Conservation (phyloP, 2,888 invertebrate species). For the Helobdella robusta region DNA sequence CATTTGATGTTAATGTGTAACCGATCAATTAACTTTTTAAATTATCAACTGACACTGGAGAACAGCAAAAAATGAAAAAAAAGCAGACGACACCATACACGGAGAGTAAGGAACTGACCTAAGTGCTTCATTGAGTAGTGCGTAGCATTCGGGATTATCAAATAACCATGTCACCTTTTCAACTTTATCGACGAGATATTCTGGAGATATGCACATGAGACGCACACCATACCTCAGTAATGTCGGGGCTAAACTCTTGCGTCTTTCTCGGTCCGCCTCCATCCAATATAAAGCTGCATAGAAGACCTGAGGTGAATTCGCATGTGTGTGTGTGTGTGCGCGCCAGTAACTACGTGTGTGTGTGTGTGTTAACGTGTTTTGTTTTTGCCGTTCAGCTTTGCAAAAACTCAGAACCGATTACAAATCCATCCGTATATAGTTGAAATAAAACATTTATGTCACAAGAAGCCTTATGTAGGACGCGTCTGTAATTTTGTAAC, state of each 20-base stretch:
- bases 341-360: too few relatives aligned
- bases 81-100: too few relatives aligned
- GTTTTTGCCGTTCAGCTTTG: neutral
- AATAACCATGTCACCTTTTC: conserved; percentile 25
- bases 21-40: too few relatives aligned
- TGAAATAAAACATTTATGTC: too few relatives aligned
- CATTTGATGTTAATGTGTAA: too few relatives aligned
- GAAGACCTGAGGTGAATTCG: conserved; percentile 12
- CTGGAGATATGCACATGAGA: conserved; percentile 24
- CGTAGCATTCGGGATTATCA: conserved; percentile 22
- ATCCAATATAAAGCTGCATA: conserved; percentile 23
- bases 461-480: too few relatives aligned
- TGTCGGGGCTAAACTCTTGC: conserved; percentile 12
- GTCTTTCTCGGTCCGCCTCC: conserved; percentile 22
- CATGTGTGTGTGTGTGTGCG: too few relatives aligned
- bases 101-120: conserved; percentile 17
- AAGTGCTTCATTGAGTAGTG: conserved; percentile 19
- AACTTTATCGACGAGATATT: conserved; percentile 24
- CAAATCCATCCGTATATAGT: too few relatives aligned
- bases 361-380: too few relatives aligned
- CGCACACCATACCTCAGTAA: conserved; percentile 24
- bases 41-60: too few relatives aligned
- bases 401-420: neutral
- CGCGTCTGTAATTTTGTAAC: too few relatives aligned
- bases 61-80: too few relatives aligned